Conservation (phyloP, 2,113 vertebrate species). For the Lepus europaeus region DNA sequence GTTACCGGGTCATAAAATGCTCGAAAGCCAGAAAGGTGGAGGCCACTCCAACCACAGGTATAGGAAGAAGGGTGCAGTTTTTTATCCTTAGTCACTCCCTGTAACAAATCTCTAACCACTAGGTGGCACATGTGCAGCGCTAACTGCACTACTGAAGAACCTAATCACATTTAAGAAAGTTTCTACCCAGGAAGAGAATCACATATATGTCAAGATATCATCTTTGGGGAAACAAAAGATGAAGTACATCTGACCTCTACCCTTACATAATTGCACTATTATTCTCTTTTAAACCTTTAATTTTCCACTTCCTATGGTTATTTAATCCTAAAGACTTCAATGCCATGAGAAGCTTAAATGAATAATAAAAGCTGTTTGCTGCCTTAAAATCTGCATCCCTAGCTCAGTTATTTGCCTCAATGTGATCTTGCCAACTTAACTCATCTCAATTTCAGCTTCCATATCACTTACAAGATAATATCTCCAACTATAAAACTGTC, state of each 20-base stretch:
- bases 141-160: background rate
- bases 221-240: background rate
- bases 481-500: background rate
- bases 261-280: background rate
- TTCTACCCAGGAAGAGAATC: background rate
- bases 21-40: background rate
- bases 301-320: background rate
- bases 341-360: background rate
- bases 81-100: background rate
- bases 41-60: too few species aligned
- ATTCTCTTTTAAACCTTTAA: background rate
- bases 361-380: background rate
- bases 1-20: background rate
- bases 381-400: background rate
- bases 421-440: background rate
- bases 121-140: slow-evolving; percentile 28
- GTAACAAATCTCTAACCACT: background rate
- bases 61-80: accelerated
- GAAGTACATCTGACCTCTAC: background rate
- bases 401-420: background rate
- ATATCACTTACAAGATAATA: background rate
- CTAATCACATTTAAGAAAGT: background rate
- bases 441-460: background rate
- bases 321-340: background rate
- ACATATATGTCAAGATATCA: too few species aligned